Conservation (phyloP, 2,888 invertebrate genomes). For the Folsomia candida region DNA sequence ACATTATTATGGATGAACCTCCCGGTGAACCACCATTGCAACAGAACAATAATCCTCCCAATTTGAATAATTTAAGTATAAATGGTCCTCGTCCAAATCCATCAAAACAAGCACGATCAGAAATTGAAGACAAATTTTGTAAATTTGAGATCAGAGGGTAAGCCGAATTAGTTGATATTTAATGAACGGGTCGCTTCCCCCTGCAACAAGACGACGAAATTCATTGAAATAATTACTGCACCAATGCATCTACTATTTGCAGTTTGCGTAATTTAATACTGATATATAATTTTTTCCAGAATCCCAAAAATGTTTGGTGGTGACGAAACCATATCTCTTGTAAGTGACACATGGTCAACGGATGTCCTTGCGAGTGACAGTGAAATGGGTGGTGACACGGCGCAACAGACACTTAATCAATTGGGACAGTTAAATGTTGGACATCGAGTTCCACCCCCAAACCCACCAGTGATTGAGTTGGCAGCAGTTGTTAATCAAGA, state of each 20-base stretch:
- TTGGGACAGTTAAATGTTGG: slow-evolving; percentile 23
- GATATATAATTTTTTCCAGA: too few species aligned
- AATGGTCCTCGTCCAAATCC: slow-evolving; percentile 39
- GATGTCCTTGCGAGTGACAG: slow-evolving; percentile 96
- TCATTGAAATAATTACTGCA: too few species aligned
- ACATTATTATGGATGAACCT: slow-evolving; percentile 40
- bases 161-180: too few species aligned
- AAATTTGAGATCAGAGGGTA: slow-evolving; percentile 98
- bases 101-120: slow-evolving; percentile 73
- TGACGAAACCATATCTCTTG: slow-evolving; percentile 93
- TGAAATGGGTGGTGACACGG: slow-evolving; percentile 62
- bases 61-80: slow-evolving; percentile 46
- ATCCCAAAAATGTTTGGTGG: slow-evolving; percentile 62
- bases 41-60: slow-evolving; percentile 45
- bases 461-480: slow-evolving; percentile 15
- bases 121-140: slow-evolving; percentile 97
- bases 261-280: too few species aligned
- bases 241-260: too few species aligned
- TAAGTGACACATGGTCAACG: slow-evolving; percentile 98
- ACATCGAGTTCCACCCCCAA: slow-evolving; percentile 9
- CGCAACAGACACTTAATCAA: slow-evolving; percentile 23
- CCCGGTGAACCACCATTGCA: slow-evolving; percentile 12
- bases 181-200: too few species aligned
- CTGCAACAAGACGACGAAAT: too few species aligned
- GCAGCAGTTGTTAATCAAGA: slow-evolving; percentile 23